phyloP scores from a whole-genome alignment of 2,113 vertebrate species.

The Hypocryptadius cinnamomeus region DNA sequence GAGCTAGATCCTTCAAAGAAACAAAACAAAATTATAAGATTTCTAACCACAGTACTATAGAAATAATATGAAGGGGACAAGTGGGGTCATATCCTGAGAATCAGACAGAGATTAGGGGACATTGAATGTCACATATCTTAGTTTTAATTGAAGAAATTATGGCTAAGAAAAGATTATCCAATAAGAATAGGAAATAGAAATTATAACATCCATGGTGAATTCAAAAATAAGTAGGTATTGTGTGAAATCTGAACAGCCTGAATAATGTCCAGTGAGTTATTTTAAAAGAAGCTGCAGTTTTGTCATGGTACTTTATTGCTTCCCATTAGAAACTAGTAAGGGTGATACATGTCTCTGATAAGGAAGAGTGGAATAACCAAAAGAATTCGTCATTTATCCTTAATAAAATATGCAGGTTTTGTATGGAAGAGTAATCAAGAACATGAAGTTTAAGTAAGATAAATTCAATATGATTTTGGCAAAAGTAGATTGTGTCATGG shows the following conservation, averaged over 20 bases:
- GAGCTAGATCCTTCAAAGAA: background rate
- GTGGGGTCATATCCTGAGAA: background rate
- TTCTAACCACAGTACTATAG: background rate
- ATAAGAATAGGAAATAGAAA: background rate
- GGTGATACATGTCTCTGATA: background rate
- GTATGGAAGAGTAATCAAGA: background rate
- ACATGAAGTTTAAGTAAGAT: background rate
- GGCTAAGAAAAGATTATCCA: background rate
- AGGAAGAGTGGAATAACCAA: background rate
- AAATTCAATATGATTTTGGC: background rate
- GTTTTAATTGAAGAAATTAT: background rate
- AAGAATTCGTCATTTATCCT: background rate
- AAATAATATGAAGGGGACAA: background rate
- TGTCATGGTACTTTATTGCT: background rate
- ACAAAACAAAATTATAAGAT: fast-evolving
- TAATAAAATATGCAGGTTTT: background rate
- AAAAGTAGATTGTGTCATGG: background rate
- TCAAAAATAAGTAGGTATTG: background rate
- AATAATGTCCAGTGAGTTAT: background rate
- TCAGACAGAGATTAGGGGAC: background rate
- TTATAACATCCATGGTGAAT: background rate
- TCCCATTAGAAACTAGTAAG: background rate
- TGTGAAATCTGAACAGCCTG: background rate
- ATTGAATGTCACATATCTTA: background rate
- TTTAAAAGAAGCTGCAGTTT: background rate